A percentile compares a stretch with the other conserved stretches of the same genome.
phyloP scores from a whole-genome alignment of 1,140 invertebrate species.

The Meteorus sp. region DNA sequence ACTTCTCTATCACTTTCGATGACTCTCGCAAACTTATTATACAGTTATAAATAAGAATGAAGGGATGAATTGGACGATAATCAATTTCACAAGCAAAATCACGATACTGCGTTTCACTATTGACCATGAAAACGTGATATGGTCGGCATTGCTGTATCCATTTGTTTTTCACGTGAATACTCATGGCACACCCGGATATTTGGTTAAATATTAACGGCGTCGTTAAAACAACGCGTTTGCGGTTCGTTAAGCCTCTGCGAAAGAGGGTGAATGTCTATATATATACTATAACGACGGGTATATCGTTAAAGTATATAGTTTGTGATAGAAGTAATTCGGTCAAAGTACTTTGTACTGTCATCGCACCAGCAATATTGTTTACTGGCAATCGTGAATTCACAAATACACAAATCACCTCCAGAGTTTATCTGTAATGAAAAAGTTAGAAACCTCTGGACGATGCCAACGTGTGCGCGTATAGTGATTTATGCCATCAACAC shows the following conservation, averaged over 20 bases:
- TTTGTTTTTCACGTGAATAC: background rate
- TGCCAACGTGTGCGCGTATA: too few species aligned
- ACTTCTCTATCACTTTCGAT: slow-evolving; percentile 1
- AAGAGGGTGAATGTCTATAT: slow-evolving; percentile 41
- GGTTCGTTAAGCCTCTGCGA: slow-evolving; percentile 57
- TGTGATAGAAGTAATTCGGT: slow-evolving; percentile 37
- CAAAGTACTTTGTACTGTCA: slow-evolving; percentile 37
- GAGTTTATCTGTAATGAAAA: too few species aligned
- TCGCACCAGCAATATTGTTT: too few species aligned
- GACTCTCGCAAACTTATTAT: background rate
- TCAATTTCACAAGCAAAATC: background rate
- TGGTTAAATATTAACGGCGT: slow-evolving; percentile 60
- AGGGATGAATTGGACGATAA: background rate
- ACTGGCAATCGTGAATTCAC: background rate
- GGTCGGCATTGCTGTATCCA: too few species aligned
- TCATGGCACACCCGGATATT: slow-evolving; percentile 45
- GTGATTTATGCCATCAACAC: too few species aligned
- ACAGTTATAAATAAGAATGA: background rate
- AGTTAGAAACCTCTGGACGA: too few species aligned
- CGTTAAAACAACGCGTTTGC: slow-evolving; percentile 60
- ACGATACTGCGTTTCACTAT: too few species aligned
- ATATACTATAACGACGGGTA: too few species aligned
- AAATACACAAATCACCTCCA: too few species aligned
- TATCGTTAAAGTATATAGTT: slow-evolving; percentile 40
- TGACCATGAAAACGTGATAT: too few species aligned